Evolutionary conservation across 2,797 vertebrate genomes (phyloP), one percentile per base, ranked within the genome.

Genomic region (Cuculus canorus): DNA sequence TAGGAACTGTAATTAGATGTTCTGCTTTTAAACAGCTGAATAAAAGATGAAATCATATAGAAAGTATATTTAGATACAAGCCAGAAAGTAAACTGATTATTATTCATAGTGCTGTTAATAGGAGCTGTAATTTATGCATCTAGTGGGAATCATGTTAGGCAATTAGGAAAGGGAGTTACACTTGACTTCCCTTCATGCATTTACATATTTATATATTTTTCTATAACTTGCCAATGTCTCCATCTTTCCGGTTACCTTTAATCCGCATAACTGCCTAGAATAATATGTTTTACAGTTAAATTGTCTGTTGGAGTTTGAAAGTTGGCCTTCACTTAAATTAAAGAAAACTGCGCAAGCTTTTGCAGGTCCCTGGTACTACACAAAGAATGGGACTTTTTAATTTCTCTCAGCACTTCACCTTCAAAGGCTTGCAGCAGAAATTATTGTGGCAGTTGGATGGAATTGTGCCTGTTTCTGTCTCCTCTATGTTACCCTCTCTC

Each of bases 31-130:
- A 98, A 97, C 95, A 98, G 97, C 97, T 98, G 98, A 98, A 98
- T 98, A 98, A 98, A 98, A 98, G 97, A 98, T 98, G 97, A 98
- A 98, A 98, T 98, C 97, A 98, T 98, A 98, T 98, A 98, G 97
- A 97, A 98, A 97, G 96, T 98, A 98, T 98, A 98, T 98, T 98
- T 98, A 98, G 98, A 97, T 97, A 97, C 97, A 97, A 98, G 94
- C 97, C 95, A 97, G 96, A 98, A 98, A 98, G 97, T 98, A 98
- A 98, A 97, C 97, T 98, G 97, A 98, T 98, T 98, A 98, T 98
- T 98, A 98, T 98, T 98, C 98, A 98, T 98, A 97, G 97, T 92
- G 88, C 95, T 96, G 96, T 97, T 98, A 98, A 98, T 98, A 97
- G 96, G 97, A 97, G 93, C 97, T 95, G 85, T 97, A 98, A 97